These are phyloP conservation scores for Peribatodes rhomboidaria DNA, from an alignment of 2,888 invertebrate genomes.

Conservation along the genomic window DNA sequence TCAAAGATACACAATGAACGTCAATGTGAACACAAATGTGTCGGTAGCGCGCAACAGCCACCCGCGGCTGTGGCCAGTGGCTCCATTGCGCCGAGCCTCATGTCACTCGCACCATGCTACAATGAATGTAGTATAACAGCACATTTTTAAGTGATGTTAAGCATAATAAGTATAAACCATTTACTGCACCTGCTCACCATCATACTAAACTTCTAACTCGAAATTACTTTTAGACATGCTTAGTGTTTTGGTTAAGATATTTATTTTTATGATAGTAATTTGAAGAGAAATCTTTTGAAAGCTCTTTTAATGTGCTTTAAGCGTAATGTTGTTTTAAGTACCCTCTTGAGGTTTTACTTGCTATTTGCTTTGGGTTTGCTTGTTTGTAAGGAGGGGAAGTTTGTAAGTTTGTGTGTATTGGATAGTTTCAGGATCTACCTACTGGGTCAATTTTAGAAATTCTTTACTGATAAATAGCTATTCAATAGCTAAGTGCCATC, in stretches of 20 bases:
- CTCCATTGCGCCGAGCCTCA: too few relatives aligned
- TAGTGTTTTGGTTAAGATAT: conserved; percentile 12
- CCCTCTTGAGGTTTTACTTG: neutral
- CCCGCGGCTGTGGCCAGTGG: too few relatives aligned
- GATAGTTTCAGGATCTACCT: too few relatives aligned
- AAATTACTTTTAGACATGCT: conserved; percentile 26
- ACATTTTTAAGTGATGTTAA: conserved; percentile 16
- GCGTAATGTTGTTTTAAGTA: conserved; percentile 15
- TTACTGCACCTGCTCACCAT: conserved; percentile 30
- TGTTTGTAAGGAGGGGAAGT: too few relatives aligned
- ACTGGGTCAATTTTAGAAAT: too few relatives aligned
- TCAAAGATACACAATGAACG: too few relatives aligned
- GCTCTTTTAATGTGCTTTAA: conserved; percentile 8
- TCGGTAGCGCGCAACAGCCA: too few relatives aligned
- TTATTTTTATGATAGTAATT: conserved; percentile 17
- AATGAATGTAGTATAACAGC: conserved; percentile 13
- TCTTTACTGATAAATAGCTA: too few relatives aligned
- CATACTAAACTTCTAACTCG: conserved; percentile 26
- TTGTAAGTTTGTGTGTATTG: too few relatives aligned
- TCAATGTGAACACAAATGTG: too few relatives aligned
- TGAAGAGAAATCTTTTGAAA: conserved; percentile 16
- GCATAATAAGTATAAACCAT: conserved; percentile 24
- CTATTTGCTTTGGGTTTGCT: neutral
- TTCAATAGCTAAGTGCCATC: too few relatives aligned
- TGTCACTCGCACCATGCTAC: conserved; percentile 9